These are phyloP conservation scores for Amyelois transitella DNA, from an alignment of 1,140 invertebrate genomes.

Conservation along the genomic window DNA sequence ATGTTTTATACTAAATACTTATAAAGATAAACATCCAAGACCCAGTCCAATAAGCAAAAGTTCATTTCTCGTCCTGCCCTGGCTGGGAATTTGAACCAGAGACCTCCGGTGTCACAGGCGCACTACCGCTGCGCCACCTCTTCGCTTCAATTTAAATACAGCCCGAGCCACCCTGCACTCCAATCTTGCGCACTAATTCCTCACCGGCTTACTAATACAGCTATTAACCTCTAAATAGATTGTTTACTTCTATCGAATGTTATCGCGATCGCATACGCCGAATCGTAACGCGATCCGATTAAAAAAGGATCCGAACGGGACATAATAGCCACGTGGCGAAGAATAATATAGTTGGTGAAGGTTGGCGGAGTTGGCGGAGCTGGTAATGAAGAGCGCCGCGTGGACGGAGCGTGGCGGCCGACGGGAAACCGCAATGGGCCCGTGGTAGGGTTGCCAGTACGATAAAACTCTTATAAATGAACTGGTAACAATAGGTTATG, in stretches of 20 bases:
- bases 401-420: conserved; percentile 31
- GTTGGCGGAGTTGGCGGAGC: no score
- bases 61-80: no score
- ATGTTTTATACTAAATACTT: no score
- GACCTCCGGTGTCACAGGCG: no score
- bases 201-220: conserved; percentile 6
- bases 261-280: conserved; percentile 40
- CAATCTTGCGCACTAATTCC: not conserved
- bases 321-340: conserved; percentile 57
- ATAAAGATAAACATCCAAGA: no score
- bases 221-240: conserved; percentile 57
- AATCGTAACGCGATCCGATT: conserved; percentile 44
- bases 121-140: no score
- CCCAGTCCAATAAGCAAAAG: no score
- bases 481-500: no score
- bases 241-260: conserved; percentile 64
- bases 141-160: not conserved
- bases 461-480: no score
- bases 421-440: no score
- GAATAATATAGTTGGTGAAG: conserved; percentile 60
- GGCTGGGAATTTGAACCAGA: no score
- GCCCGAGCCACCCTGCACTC: not conserved
- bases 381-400: conserved; percentile 58
- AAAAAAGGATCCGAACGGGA: conserved; percentile 51
- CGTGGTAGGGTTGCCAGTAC: no score